Percentiles rank a stretch among this genome's conserved stretches.
phyloP scores from a whole-genome alignment of 2,888 invertebrate species.

The Hydroisotoma schaefferi region DNA sequence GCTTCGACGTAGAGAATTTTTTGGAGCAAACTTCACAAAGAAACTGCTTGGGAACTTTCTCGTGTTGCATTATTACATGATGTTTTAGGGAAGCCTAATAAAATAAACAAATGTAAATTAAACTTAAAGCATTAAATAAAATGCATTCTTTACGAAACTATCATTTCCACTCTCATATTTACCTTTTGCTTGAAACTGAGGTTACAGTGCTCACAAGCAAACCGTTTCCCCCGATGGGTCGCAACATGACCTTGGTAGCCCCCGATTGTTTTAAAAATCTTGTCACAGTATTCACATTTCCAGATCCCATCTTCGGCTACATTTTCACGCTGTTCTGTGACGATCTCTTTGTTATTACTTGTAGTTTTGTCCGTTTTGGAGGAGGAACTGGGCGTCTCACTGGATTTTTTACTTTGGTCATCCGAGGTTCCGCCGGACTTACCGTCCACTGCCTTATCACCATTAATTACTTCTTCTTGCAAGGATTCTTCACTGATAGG shows the following conservation, averaged over 20 bases:
- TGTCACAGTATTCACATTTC: conserved; percentile 31
- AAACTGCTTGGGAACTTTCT: conserved; percentile 17
- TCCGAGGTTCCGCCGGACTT: no score
- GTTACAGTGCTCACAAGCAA: conserved; percentile 60
- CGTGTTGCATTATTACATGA: conserved; percentile 40
- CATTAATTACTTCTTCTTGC: neutral
- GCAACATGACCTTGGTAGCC: conserved; percentile 55
- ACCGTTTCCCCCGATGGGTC: conserved; percentile 52
- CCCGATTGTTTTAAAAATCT: conserved; percentile 52
- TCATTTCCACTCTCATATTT: neutral
- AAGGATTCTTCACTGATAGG: neutral
- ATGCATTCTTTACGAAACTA: neutral
- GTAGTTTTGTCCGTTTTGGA: neutral
- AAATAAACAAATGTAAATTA: conserved; percentile 5
- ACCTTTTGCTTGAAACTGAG: conserved; percentile 59
- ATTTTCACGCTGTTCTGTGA: neutral
- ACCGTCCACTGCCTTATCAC: no score
- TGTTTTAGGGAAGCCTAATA: conserved; percentile 31
- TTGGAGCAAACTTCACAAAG: conserved; percentile 22
- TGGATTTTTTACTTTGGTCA: neutral
- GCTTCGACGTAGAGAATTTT: conserved; percentile 49
- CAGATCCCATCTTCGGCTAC: conserved; percentile 17
- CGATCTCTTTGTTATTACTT: neutral
- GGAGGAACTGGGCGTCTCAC: no score
- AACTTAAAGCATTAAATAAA: neutral